Conservation (phyloP, 1,140 invertebrate species). For the Cydia pomonella region DNA sequence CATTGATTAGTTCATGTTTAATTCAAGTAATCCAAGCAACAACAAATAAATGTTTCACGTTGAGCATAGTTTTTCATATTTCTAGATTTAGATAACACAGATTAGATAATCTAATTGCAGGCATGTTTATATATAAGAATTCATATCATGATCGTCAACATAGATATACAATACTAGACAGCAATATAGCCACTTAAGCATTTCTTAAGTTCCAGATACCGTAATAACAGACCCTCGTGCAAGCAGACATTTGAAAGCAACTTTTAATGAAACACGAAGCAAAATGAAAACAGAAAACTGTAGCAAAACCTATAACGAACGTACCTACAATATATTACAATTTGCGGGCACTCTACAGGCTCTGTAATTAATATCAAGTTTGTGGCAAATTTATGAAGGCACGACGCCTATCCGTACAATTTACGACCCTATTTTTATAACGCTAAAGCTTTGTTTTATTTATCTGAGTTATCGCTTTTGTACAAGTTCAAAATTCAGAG, state of each 20-base stretch:
- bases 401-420: slow-evolving; percentile 9
- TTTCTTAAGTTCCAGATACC: not conserved
- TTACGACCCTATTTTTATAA: slow-evolving; percentile 20
- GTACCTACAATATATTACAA: slow-evolving; percentile 29
- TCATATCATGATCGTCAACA: too few relatives aligned
- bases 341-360: slow-evolving; percentile 2
- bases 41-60: too few relatives aligned
- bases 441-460: not conserved
- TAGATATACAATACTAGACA: too few relatives aligned
- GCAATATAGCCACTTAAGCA: not conserved
- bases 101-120: too few relatives aligned
- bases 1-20: too few relatives aligned
- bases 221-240: not conserved
- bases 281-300: slow-evolving; percentile 24
- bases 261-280: slow-evolving; percentile 22
- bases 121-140: too few relatives aligned
- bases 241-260: slow-evolving; percentile 17
- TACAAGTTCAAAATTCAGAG: slow-evolving; percentile 29
- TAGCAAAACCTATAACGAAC: slow-evolving; percentile 29
- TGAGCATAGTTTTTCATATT: too few relatives aligned
- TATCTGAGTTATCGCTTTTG: not conserved
- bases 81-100: too few relatives aligned
- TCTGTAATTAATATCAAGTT: slow-evolving; percentile 28
- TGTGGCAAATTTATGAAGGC: slow-evolving; percentile 28
- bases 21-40: too few relatives aligned